Evolutionary conservation across 2,797 vertebrate species (phyloP).

Genomic region (Merluccius polli): DNA sequence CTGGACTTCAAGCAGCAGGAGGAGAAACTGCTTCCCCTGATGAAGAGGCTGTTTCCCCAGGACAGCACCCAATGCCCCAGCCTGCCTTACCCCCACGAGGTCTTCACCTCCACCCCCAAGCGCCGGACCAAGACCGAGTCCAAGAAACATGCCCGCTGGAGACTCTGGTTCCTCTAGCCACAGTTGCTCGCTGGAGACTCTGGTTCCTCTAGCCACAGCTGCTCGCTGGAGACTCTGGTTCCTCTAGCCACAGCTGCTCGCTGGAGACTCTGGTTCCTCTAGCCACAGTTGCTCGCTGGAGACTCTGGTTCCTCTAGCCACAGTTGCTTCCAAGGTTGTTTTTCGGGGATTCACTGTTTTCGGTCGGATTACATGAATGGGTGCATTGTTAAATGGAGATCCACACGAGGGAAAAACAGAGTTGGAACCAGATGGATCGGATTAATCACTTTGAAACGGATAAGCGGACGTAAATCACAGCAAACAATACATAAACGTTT

Average conservation of each 20-base stretch:
- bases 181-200: too few species aligned
- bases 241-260: slow-evolving; percentile 93
- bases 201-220: too few species aligned
- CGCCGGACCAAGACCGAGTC: slow-evolving; percentile 98
- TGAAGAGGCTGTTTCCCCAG: slow-evolving; percentile 90
- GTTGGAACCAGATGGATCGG: slow-evolving; percentile 12
- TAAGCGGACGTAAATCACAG: neutral
- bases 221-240: slow-evolving; percentile 99
- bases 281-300: slow-evolving; percentile 95
- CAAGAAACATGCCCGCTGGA: slow-evolving; percentile 98
- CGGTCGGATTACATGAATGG: neutral
- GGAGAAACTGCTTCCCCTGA: slow-evolving; percentile 92
- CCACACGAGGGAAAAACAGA: neutral
- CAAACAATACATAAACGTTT: neutral
- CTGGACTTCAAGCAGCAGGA: slow-evolving; percentile 98
- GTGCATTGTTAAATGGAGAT: neutral
- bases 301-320: slow-evolving; percentile 97
- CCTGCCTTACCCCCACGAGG: slow-evolving; percentile 96
- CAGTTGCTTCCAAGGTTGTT: neutral
- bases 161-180: slow-evolving; percentile 97
- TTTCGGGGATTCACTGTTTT: neutral
- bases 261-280: slow-evolving; percentile 99
- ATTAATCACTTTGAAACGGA: slow-evolving; percentile 23
- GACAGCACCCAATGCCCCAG: slow-evolving; percentile 89
- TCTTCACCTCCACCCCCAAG: slow-evolving; percentile 94